Evolutionary conservation across 1,140 invertebrate genomes (phyloP).

Genomic region (Leptopilina boulardi): DNA sequence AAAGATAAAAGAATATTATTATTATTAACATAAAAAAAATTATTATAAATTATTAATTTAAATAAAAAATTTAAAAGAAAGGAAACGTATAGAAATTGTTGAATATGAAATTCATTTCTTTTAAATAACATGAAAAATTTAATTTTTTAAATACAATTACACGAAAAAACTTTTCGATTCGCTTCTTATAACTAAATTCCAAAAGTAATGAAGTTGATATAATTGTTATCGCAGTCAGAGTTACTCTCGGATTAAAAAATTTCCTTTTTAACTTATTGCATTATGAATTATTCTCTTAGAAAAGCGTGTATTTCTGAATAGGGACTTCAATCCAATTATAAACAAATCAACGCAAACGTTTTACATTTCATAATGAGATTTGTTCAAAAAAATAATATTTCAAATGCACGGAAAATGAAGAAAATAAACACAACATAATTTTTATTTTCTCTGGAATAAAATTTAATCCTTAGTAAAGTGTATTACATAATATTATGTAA

Average conservation of each 20-base stretch:
- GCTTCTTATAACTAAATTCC: not conserved
- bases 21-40: too few relatives aligned
- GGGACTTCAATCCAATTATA: not conserved
- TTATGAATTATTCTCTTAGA: not conserved
- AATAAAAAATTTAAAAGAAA: too few relatives aligned
- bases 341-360: not conserved
- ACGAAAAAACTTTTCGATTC: not conserved
- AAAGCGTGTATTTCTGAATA: not conserved
- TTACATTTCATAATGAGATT: not conserved
- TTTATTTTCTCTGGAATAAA: too few relatives aligned
- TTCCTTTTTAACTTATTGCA: not conserved
- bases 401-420: too few relatives aligned
- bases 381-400: not conserved
- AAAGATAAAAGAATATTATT: too few relatives aligned
- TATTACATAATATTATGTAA: too few relatives aligned
- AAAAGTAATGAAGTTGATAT: not conserved
- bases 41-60: too few relatives aligned
- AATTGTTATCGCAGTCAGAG: not conserved
- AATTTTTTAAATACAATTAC: constrained; percentile 5
- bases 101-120: not conserved
- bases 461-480: too few relatives aligned
- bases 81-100: too few relatives aligned
- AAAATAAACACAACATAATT: too few relatives aligned
- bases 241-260: not conserved
- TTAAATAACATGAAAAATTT: not conserved